Percentiles rank a stretch among this genome's conserved stretches.
phyloP scores from a whole-genome alignment of 64 coral and sea anemone species.

The Pocillopora damicornis region DNA sequence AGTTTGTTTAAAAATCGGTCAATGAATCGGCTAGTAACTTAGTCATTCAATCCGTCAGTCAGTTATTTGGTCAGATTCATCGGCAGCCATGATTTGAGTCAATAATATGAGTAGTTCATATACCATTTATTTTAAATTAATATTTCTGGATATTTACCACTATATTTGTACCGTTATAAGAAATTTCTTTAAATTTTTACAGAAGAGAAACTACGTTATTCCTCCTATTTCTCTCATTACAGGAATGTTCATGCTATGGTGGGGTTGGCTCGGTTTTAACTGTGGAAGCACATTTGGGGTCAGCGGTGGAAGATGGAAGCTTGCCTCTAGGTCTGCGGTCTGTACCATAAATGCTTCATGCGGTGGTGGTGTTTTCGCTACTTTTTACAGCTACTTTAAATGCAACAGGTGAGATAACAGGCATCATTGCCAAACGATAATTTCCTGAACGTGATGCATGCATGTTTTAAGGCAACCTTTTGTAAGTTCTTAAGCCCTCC shows the following conservation, averaged over 20 bases:
- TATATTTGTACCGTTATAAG: no score
- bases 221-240: neutral
- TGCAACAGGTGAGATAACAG: slow-evolving; percentile 38
- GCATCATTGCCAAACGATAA: neutral
- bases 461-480: no score
- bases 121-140: no score
- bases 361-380: slow-evolving; percentile 81
- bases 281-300: slow-evolving; percentile 73
- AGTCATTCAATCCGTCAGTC: no score
- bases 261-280: slow-evolving; percentile 71
- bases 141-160: no score
- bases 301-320: slow-evolving; percentile 70
- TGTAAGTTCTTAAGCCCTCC: no score
- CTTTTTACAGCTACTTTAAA: slow-evolving; percentile 50
- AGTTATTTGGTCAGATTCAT: neutral
- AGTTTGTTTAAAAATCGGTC: neutral
- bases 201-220: neutral
- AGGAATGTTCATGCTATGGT: slow-evolving; percentile 76
- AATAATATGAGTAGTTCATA: no score
- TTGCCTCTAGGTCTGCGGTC: slow-evolving; percentile 75
- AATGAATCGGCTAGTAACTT: no score
- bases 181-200: no score
- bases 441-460: neutral
- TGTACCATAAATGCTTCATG: slow-evolving; percentile 87
- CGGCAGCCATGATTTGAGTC: neutral